Evolutionary conservation across 2,888 invertebrate species (phyloP).

Genomic region (Darwinula stevensoni): DNA sequence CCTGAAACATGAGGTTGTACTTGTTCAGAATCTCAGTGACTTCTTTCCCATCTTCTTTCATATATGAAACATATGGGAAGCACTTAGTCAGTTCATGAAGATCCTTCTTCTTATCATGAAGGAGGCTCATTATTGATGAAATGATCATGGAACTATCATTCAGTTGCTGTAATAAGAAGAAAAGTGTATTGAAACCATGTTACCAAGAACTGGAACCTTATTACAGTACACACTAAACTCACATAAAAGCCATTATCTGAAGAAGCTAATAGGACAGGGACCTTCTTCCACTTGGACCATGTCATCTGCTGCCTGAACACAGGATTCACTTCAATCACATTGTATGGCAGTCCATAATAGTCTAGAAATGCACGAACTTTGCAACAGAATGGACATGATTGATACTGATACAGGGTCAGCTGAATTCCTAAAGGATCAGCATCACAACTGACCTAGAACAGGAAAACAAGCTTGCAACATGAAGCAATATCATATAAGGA

Average conservation of each 20-base stretch:
- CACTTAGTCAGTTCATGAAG: not conserved
- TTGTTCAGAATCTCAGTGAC: slow-evolving; percentile 50
- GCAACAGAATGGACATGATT: slow-evolving; percentile 92
- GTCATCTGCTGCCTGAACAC: slow-evolving; percentile 64
- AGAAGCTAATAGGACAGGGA: slow-evolving; percentile 57
- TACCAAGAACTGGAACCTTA: slow-evolving; percentile 23
- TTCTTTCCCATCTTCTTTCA: slow-evolving; percentile 31
- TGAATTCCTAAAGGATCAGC: slow-evolving; percentile 27
- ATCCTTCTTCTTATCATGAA: not conserved
- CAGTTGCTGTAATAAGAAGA: slow-evolving; percentile 31
- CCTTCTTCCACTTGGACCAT: slow-evolving; percentile 83
- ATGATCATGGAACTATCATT: slow-evolving; percentile 83
- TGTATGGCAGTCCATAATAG: slow-evolving; percentile 70
- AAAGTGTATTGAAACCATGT: not conserved
- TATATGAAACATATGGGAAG: slow-evolving; percentile 11
- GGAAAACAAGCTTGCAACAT: too few species aligned
- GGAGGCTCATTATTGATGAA: slow-evolving; percentile 31
- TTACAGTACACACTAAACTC: too few species aligned
- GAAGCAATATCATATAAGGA: too few species aligned
- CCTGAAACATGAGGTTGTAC: slow-evolving; percentile 57
- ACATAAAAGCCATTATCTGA: too few species aligned
- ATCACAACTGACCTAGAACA: too few species aligned
- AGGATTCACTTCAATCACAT: slow-evolving; percentile 89
- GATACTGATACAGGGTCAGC: slow-evolving; percentile 74
- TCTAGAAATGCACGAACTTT: slow-evolving; percentile 66